Evolutionary conservation across 2,888 invertebrate species (phyloP).

Genomic region (Hypsopygia costalis): DNA sequence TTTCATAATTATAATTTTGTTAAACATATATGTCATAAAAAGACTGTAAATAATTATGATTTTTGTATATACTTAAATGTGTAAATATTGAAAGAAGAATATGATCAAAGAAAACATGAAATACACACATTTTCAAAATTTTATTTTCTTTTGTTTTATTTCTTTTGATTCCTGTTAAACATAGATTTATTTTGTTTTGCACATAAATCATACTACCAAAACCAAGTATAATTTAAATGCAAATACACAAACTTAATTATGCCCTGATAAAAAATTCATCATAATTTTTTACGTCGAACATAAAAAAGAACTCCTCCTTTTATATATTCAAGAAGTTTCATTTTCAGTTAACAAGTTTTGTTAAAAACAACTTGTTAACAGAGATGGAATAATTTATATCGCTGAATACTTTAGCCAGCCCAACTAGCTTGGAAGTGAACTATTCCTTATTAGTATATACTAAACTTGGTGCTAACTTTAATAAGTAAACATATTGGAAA

Average conservation of each 20-base stretch:
- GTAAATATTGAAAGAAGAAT: slow-evolving; percentile 56
- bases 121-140: slow-evolving; percentile 72
- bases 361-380: slow-evolving; percentile 15
- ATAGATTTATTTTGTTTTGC: slow-evolving; percentile 17
- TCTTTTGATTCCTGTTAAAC: slow-evolving; percentile 34
- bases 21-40: slow-evolving; percentile 41
- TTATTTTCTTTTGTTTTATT: slow-evolving; percentile 75
- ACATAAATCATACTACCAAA: not conserved
- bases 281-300: slow-evolving; percentile 11
- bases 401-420: slow-evolving; percentile 9
- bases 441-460: no score
- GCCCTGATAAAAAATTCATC: slow-evolving; percentile 11
- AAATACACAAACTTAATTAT: slow-evolving; percentile 6
- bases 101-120: slow-evolving; percentile 56
- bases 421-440: not conserved
- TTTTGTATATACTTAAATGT: slow-evolving; percentile 55
- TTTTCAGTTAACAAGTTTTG: slow-evolving; percentile 14
- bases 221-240: not conserved
- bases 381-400: slow-evolving; percentile 15
- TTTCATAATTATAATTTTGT: slow-evolving; percentile 40
- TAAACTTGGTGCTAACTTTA: not conserved
- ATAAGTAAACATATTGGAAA: not conserved
- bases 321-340: slow-evolving; percentile 12
- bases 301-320: slow-evolving; percentile 6
- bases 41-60: slow-evolving; percentile 67